A percentile compares a stretch with the other conserved stretches of the same genome.
These are phyloP conservation scores for Nothoprocta pentlandii DNA, from an alignment of 2,113 vertebrate species.

Conservation along the genomic window DNA sequence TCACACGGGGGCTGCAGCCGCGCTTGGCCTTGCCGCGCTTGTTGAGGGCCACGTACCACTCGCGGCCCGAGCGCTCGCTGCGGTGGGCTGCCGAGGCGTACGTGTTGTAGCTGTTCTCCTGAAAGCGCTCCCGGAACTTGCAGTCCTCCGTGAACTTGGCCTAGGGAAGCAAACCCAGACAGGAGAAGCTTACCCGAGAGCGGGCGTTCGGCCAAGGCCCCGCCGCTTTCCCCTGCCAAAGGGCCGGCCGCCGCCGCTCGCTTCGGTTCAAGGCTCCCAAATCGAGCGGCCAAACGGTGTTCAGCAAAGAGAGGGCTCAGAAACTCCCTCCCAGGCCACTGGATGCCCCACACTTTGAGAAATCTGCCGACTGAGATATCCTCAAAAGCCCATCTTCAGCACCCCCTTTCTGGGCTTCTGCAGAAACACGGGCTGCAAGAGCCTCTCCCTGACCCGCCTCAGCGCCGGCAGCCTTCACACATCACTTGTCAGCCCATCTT, in stretches of 20 bases:
- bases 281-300: rapidly evolving
- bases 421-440: neutral
- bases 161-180: slow-evolving; percentile 54
- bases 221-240: neutral
- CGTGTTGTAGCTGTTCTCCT: slow-evolving; percentile 99
- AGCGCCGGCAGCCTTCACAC: neutral
- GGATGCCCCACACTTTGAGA: rapidly evolving
- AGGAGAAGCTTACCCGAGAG: neutral
- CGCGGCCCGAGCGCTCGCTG: slow-evolving; percentile 85
- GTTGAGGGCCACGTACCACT: slow-evolving; percentile 97
- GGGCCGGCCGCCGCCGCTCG: rapidly evolving
- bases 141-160: slow-evolving; percentile 91
- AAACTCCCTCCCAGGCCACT: rapidly evolving
- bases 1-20: slow-evolving; percentile 91
- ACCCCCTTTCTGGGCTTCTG: neutral
- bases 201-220: neutral
- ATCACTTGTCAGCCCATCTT: neutral
- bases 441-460: neutral
- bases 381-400: neutral
- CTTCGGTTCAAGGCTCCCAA: neutral
- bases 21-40: slow-evolving; percentile 96
- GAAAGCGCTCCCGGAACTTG: slow-evolving; percentile 95
- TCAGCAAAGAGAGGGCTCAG: rapidly evolving
- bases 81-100: slow-evolving; percentile 90
- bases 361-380: rapidly evolving